Evolutionary conservation across 2,888 invertebrate genomes (phyloP).

Genomic region (Notodonta dromedarius): DNA sequence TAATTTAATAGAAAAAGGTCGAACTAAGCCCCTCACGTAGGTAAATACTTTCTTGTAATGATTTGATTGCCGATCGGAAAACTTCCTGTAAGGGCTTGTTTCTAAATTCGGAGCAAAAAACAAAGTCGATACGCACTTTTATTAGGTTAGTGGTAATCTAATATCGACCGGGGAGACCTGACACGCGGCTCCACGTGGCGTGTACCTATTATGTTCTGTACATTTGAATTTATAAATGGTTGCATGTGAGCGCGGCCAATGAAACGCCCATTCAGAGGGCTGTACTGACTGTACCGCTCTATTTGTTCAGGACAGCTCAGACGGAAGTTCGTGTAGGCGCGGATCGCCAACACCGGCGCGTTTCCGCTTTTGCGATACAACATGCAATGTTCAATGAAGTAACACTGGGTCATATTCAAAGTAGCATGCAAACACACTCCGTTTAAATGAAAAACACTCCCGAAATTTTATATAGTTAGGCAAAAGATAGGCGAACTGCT

Average conservation of each 20-base stretch:
- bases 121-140: conserved; percentile 32
- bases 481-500: background rate
- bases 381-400: conserved; percentile 49
- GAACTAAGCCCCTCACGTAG: background rate
- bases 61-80: conserved; percentile 5
- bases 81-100: conserved; percentile 19
- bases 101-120: conserved; percentile 29
- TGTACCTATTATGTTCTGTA: conserved; percentile 34
- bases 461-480: background rate
- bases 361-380: conserved; percentile 58
- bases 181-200: conserved; percentile 25
- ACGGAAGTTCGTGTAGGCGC: conserved; percentile 74
- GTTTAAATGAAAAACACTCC: background rate
- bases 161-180: conserved; percentile 32
- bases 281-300: conserved; percentile 58
- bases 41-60: background rate
- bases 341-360: conserved; percentile 64
- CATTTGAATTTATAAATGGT: conserved; percentile 69
- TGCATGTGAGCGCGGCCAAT: conserved; percentile 59
- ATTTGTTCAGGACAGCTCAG: conserved; percentile 69
- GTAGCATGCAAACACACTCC: background rate
- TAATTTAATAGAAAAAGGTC: background rate
- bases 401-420: conserved; percentile 31
- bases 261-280: conserved; percentile 58
- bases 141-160: conserved; percentile 38